Conservation (phyloP, 1,140 invertebrate genomes). For the Macrotrachela quadricornifera region DNA sequence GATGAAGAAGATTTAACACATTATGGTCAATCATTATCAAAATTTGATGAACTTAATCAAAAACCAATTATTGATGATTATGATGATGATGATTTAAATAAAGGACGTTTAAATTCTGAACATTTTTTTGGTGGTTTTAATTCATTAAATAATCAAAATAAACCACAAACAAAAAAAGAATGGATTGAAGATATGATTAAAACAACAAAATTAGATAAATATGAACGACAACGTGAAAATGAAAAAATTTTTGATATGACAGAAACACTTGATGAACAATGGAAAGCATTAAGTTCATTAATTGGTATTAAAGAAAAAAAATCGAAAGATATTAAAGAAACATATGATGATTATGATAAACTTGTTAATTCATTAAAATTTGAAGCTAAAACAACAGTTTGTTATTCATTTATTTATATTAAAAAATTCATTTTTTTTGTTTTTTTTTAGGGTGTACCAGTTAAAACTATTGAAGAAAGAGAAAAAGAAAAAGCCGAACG, state of each 20-base stretch:
- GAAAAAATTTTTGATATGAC: constrained; percentile 61
- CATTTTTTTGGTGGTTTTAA: too few species aligned
- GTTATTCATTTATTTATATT: not conserved
- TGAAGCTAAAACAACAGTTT: constrained; percentile 50
- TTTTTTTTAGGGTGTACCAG: constrained; percentile 36
- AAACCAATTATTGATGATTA: constrained; percentile 53
- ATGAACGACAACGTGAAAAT: constrained; percentile 57
- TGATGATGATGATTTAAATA: constrained; percentile 39
- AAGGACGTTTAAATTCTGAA: constrained; percentile 18
- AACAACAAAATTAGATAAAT: constrained; percentile 62
- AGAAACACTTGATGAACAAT: constrained; percentile 61
- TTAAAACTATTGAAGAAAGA: constrained; percentile 59
- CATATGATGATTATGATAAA: constrained; percentile 56
- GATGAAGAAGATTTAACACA: constrained; percentile 46
- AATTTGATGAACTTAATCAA: constrained; percentile 66
- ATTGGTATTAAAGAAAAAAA: not conserved
- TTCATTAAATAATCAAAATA: too few species aligned
- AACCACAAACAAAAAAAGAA: constrained; percentile 45
- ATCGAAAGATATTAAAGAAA: constrained; percentile 10
- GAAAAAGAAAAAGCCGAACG: constrained; percentile 52
- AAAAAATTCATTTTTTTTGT: not conserved
- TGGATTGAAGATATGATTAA: constrained; percentile 65
- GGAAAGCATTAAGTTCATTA: constrained; percentile 39
- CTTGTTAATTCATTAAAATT: constrained; percentile 53
- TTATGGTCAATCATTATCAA: constrained; percentile 58